Percentiles rank a stretch among this genome's conserved stretches.
phyloP scores from a whole-genome alignment of 2,888 invertebrate species.

The Drosophila formosana region DNA sequence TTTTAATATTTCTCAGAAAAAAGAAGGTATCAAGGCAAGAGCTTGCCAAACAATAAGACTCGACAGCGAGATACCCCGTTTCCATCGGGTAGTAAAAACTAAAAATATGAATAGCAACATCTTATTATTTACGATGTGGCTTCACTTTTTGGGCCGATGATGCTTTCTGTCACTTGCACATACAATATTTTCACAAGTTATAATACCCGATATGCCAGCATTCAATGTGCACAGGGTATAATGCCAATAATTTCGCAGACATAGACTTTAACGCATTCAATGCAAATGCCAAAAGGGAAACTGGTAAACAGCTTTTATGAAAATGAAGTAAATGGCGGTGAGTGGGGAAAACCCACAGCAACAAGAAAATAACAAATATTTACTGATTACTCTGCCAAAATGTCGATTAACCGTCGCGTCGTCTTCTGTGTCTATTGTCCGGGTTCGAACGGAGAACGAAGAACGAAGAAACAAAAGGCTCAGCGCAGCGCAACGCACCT shows the following conservation, averaged over 20 bases:
- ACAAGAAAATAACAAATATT: conserved; percentile 72
- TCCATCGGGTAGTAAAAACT: too few species aligned
- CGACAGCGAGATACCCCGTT: not conserved
- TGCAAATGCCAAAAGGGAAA: conserved; percentile 51
- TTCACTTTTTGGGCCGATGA: too few species aligned
- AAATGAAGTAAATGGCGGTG: conserved; percentile 63
- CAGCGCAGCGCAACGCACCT: not conserved
- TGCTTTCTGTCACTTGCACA: too few species aligned
- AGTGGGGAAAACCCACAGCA: conserved; percentile 22
- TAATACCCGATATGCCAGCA: not conserved
- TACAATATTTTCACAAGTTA: too few species aligned
- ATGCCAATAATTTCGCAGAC: conserved; percentile 23
- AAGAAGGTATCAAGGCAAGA: conserved; percentile 5
- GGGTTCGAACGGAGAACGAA: conserved; percentile 2
- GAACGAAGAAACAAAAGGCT: conserved; percentile 41
- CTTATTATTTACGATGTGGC: too few species aligned
- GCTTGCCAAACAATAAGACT: not conserved
- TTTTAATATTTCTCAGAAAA: conserved; percentile 2
- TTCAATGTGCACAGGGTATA: not conserved
- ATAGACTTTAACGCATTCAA: conserved; percentile 32
- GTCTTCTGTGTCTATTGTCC: conserved; percentile 35
- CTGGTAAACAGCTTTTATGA: conserved; percentile 78
- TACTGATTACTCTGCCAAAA: conserved; percentile 72
- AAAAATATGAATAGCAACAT: too few species aligned
- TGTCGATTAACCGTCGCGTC: conserved; percentile 65